These are phyloP conservation scores for Popillia japonica DNA, from an alignment of 1,140 invertebrate genomes.

Conservation along the genomic window DNA sequence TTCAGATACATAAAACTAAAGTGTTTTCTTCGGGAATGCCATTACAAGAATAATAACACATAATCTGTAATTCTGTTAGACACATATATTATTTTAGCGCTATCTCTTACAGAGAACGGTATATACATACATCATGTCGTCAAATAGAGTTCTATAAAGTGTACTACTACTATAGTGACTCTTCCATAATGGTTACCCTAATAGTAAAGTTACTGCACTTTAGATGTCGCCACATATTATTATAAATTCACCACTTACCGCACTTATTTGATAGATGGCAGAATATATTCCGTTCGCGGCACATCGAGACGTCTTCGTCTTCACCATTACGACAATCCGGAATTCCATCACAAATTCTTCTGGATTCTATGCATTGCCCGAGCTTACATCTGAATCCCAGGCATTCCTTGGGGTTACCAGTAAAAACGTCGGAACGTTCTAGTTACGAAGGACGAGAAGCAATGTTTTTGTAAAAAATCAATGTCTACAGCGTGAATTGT, in stretches of 20 bases:
- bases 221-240: background rate
- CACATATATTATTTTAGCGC: no score
- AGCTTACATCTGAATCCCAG: slow-evolving; percentile 71
- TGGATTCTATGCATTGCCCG: slow-evolving; percentile 72
- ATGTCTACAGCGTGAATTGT: background rate
- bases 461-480: background rate
- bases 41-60: no score
- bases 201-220: background rate
- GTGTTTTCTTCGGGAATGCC: no score
- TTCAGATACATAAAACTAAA: no score
- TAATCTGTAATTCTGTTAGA: no score
- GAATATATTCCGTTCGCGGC: slow-evolving; percentile 52
- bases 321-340: slow-evolving; percentile 73
- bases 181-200: no score
- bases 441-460: slow-evolving; percentile 44
- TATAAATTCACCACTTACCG: slow-evolving; percentile 47
- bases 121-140: no score
- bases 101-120: no score
- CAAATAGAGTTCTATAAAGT: no score
- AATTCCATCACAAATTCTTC: slow-evolving; percentile 74
- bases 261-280: slow-evolving; percentile 52
- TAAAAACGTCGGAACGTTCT: background rate
- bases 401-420: slow-evolving; percentile 58
- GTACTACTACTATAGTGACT: no score
- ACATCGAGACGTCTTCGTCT: slow-evolving; percentile 69